These are phyloP conservation scores for Acanthochromis polyacanthus DNA, from an alignment of 2,113 vertebrate genomes.

Conservation along the genomic window DNA sequence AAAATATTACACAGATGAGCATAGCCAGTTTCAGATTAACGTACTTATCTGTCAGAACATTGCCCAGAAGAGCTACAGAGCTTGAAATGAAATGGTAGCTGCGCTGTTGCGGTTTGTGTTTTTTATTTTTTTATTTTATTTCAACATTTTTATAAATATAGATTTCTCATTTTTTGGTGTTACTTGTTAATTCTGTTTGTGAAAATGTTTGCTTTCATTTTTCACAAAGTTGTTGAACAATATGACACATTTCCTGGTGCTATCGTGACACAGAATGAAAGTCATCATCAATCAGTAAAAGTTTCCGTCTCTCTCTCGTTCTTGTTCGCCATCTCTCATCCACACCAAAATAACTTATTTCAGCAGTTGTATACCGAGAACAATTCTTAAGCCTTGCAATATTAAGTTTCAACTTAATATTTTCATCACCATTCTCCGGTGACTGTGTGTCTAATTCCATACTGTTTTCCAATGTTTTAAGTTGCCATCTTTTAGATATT, in stretches of 20 bases:
- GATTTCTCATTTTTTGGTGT: too few relatives aligned
- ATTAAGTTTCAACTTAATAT: not conserved
- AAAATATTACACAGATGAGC: not conserved
- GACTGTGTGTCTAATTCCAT: conserved; percentile 9
- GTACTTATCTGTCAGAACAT: not conserved
- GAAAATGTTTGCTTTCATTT: not conserved
- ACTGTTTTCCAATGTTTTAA: conserved; percentile 30
- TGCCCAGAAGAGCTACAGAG: not conserved
- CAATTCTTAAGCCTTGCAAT: not conserved
- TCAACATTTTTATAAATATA: not conserved
- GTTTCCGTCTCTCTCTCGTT: not conserved
- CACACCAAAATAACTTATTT: not conserved
- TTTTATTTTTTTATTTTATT: not conserved
- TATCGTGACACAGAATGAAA: not conserved
- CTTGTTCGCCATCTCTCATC: not conserved
- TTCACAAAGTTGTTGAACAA: conserved; percentile 1
- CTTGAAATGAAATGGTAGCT: not conserved
- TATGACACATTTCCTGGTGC: not conserved
- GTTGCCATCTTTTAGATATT: conserved; percentile 35
- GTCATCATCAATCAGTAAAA: not conserved
- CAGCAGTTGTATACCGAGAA: not conserved
- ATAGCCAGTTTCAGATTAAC: not conserved
- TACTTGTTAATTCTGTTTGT: too few relatives aligned
- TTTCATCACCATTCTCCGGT: not conserved
- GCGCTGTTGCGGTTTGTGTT: too few relatives aligned